These are phyloP conservation scores for Pangasius larnaudii DNA, from an alignment of 2,797 vertebrate genomes.

Conservation along the genomic window DNA sequence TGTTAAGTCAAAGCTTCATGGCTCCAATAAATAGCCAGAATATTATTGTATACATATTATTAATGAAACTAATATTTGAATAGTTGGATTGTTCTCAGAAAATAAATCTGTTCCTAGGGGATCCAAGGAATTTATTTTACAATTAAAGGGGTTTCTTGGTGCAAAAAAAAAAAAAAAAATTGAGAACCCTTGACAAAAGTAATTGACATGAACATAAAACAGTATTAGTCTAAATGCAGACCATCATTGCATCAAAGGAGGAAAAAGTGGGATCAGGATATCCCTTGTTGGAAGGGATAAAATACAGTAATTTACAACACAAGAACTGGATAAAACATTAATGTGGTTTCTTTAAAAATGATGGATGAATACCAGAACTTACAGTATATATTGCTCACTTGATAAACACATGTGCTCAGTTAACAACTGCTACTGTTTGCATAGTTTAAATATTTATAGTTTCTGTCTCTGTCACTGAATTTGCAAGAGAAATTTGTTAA, in stretches of 20 bases:
- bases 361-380: background rate
- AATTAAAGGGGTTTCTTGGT: background rate
- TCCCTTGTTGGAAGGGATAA: background rate
- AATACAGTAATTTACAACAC: background rate
- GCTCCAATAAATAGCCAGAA: background rate
- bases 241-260: background rate
- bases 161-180: background rate
- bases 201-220: background rate
- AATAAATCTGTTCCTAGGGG: background rate
- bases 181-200: background rate
- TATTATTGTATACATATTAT: background rate
- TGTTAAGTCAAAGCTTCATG: background rate
- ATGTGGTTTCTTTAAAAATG: background rate
- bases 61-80: background rate
- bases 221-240: background rate
- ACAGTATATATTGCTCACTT: background rate
- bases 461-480: background rate
- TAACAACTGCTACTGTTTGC: background rate
- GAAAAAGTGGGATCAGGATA: background rate
- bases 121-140: background rate
- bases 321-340: background rate
- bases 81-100: background rate
- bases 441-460: background rate
- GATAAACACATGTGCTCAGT: background rate
- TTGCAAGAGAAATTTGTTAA: background rate